Evolutionary conservation across 2,888 invertebrate species (phyloP).

Genomic region (Ptychoptera contaminata): DNA sequence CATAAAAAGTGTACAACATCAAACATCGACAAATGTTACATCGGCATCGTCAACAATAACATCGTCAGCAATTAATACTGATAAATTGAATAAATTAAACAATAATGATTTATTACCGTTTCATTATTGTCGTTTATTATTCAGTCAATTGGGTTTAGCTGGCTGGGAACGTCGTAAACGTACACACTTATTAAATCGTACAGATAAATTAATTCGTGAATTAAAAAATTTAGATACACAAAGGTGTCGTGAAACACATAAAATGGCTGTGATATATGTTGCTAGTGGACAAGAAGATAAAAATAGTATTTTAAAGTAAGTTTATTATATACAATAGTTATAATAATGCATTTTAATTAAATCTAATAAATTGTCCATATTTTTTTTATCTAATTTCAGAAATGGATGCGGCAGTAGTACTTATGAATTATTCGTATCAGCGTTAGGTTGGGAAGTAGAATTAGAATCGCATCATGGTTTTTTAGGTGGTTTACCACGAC

Average conservation of each 20-base stretch:
- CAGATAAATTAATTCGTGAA: slow-evolving; percentile 78
- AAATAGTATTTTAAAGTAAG: slow-evolving; percentile 55
- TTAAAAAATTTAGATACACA: slow-evolving; percentile 86
- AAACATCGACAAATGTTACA: slow-evolving; percentile 5
- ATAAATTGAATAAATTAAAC: not conserved
- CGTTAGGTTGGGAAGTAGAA: slow-evolving; percentile 61
- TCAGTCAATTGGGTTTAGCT: slow-evolving; percentile 79
- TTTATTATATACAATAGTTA: no score
- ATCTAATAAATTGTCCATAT: not conserved
- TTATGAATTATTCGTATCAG: slow-evolving; percentile 70
- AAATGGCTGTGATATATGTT: slow-evolving; percentile 95
- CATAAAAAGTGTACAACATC: slow-evolving; percentile 27
- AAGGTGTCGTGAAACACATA: slow-evolving; percentile 82
- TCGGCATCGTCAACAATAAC: slow-evolving; percentile 2
- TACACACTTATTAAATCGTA: slow-evolving; percentile 72
- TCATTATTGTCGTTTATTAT: slow-evolving; percentile 73
- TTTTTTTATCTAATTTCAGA: slow-evolving; percentile 32
- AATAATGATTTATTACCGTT: slow-evolving; percentile 37
- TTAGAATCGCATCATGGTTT: slow-evolving; percentile 91
- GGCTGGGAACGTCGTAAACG: slow-evolving; percentile 78
- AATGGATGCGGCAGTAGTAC: slow-evolving; percentile 85
- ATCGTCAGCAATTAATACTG: no score
- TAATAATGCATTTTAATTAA: not conserved
- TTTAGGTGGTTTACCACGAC: slow-evolving; percentile 81
- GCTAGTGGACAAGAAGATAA: slow-evolving; percentile 96